Percentiles rank a stretch among this genome's conserved stretches.
Conservation (phyloP, 2,888 invertebrate species). For the Gerris lacustris region DNA sequence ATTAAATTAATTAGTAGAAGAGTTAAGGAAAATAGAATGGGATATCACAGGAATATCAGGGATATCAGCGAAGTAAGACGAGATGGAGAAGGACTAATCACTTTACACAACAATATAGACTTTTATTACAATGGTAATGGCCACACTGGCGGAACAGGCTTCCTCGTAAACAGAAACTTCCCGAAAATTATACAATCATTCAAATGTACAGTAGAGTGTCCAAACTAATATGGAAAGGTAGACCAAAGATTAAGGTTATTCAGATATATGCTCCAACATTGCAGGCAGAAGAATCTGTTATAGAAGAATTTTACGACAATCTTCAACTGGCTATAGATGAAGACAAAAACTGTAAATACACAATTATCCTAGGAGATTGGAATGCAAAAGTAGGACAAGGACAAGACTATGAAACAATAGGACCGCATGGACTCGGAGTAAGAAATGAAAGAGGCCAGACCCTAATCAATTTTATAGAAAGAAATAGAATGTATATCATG, state of each 20-base stretch:
- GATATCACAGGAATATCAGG: not conserved
- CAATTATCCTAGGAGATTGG: not conserved
- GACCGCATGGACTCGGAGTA: not conserved
- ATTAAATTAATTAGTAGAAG: not conserved
- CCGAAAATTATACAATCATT: slow-evolving; percentile 2
- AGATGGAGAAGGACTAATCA: slow-evolving; percentile 10
- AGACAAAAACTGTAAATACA: not conserved
- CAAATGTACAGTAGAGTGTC: slow-evolving; percentile 9
- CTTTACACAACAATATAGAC: not conserved
- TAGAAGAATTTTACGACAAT: slow-evolving; percentile 7
- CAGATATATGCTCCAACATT: slow-evolving; percentile 11
- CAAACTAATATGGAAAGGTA: not conserved
- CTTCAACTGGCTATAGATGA: slow-evolving; percentile 5
- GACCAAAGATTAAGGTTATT: not conserved
- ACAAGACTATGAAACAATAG: not conserved
- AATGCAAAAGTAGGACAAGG: slow-evolving; percentile 10
- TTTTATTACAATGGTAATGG: slow-evolving; percentile 13
- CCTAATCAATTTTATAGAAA: slow-evolving; percentile 4
- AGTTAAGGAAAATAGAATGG: not conserved
- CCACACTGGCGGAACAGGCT: slow-evolving; percentile 10
- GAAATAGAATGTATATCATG: slow-evolving; percentile 11
- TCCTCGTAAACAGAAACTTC: not conserved
- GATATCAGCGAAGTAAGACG: slow-evolving; percentile 12
- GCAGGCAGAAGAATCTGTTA: not conserved
- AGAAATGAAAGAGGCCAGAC: slow-evolving; percentile 10